These are phyloP conservation scores for Baccha elongata DNA, from an alignment of 2,888 invertebrate genomes.

Conservation along the genomic window DNA sequence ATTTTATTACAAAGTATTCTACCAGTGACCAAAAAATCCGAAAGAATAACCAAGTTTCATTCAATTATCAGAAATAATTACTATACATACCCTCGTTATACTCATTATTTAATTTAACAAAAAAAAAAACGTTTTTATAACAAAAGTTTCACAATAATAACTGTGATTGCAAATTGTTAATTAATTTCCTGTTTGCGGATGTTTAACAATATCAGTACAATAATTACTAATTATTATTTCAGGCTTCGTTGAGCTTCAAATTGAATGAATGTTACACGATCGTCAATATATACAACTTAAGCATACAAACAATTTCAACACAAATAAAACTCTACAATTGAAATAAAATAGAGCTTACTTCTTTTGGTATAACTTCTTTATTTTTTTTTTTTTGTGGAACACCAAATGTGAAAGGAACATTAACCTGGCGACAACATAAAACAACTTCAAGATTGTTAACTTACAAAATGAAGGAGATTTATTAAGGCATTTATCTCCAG, in stretches of 20 bases:
- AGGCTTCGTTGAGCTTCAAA: constrained; percentile 38
- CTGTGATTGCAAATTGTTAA: constrained; percentile 12
- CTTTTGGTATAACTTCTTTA: constrained; percentile 25
- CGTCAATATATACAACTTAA: constrained; percentile 27
- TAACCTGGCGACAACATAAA: neutral
- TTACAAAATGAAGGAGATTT: constrained; percentile 22
- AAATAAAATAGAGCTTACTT: constrained; percentile 14
- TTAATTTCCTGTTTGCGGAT: constrained; percentile 27
- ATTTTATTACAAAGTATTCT: too few relatives aligned
- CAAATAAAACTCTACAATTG: constrained; percentile 16
- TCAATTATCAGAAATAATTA: too few relatives aligned
- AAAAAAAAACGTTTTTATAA: neutral
- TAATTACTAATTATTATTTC: constrained; percentile 19
- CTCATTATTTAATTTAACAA: neutral
- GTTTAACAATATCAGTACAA: constrained; percentile 14
- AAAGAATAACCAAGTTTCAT: too few relatives aligned
- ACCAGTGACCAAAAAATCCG: too few relatives aligned
- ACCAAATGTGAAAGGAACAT: constrained; percentile 52
- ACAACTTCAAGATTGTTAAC: constrained; percentile 10
- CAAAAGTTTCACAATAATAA: neutral
- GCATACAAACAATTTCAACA: constrained; percentile 30
- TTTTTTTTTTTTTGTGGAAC: neutral
- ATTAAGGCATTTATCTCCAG: constrained; percentile 35
- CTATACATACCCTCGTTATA: too few relatives aligned
- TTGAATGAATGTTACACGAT: constrained; percentile 28